Percentiles rank a stretch among this genome's conserved stretches.
These are phyloP conservation scores for Peromyscus leucopus DNA, from an alignment of 2,113 vertebrate genomes.

Conservation along the genomic window DNA sequence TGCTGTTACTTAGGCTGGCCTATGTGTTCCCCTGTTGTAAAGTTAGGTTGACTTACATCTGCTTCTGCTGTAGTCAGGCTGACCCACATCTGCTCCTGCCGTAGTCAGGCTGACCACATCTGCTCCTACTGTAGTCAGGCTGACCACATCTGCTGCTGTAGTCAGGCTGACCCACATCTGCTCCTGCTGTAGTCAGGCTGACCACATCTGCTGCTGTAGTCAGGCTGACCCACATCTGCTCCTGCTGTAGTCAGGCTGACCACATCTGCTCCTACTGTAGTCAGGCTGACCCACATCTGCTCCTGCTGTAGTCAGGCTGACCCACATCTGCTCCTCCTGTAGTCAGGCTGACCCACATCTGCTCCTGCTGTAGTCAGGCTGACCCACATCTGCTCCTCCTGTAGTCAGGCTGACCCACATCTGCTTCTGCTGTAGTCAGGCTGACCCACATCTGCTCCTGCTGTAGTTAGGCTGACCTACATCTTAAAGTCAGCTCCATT, in stretches of 20 bases:
- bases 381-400: neutral
- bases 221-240: too few species aligned
- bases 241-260: too few species aligned
- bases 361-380: too few species aligned
- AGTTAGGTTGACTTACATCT: neutral
- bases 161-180: too few species aligned
- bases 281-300: too few species aligned
- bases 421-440: neutral
- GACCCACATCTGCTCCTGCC: neutral
- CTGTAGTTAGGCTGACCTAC: neutral
- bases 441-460: neutral
- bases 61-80: neutral
- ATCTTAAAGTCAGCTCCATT: neutral
- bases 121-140: neutral
- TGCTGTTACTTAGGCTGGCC: neutral
- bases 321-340: too few species aligned
- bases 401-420: neutral
- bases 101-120: neutral
- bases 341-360: too few species aligned
- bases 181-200: too few species aligned
- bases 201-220: too few species aligned
- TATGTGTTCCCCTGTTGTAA: neutral
- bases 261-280: too few species aligned
- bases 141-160: neutral
- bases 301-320: too few species aligned